These are phyloP conservation scores for Haliaeetus leucogaster DNA, from an alignment of 2,113 vertebrate genomes.

Conservation along the genomic window DNA sequence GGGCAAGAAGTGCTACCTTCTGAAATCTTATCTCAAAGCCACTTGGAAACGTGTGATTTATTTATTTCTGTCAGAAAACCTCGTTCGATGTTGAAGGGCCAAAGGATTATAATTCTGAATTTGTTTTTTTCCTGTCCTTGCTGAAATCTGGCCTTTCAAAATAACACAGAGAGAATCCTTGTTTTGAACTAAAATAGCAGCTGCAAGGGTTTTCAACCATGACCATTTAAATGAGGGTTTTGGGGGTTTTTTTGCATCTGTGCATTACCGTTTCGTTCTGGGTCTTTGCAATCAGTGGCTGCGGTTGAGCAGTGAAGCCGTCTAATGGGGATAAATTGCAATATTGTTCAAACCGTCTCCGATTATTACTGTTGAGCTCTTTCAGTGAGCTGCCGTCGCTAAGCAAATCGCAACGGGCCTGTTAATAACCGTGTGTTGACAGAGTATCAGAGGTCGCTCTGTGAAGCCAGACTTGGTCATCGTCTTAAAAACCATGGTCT, in stretches of 20 bases:
- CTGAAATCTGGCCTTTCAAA: not conserved
- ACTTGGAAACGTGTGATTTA: not conserved
- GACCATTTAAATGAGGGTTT: not conserved
- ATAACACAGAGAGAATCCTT: not conserved
- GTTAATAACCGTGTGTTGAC: not conserved
- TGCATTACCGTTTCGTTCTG: not conserved
- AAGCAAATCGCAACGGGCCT: accelerated
- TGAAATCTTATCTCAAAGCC: not conserved
- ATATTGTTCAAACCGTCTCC: not conserved
- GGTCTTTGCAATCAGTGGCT: not conserved
- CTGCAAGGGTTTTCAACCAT: not conserved
- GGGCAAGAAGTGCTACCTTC: not conserved
- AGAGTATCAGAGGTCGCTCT: not conserved
- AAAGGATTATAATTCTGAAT: not conserved
- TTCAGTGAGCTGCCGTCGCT: accelerated
- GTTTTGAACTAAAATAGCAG: not conserved
- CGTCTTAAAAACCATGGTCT: accelerated
- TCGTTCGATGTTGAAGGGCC: accelerated
- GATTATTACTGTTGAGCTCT: not conserved
- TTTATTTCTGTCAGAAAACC: not conserved
- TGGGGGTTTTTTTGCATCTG: not conserved
- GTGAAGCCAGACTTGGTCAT: not conserved
- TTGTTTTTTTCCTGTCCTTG: not conserved
- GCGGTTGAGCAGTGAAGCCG: not conserved
- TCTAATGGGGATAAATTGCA: not conserved